Base-by-base conservation (phyloP, 2,113 vertebrate genomes). In the Amphiprion percula region DNA sequence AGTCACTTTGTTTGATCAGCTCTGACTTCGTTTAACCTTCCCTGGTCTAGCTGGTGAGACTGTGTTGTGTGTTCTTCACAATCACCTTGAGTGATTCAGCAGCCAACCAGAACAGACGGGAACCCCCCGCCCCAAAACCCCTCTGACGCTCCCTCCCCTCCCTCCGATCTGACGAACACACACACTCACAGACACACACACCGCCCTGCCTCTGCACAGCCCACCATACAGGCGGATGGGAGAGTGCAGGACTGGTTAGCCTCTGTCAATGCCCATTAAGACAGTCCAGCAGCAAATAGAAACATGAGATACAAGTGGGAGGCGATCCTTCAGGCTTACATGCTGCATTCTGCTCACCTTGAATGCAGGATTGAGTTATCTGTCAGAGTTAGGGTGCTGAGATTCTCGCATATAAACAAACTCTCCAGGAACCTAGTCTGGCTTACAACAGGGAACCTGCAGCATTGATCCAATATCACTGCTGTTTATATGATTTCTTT, bases 11-110 rank as follows among this genome's bases (percentile, higher is more conserved):
- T 85, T 88, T 90, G 88, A 92, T 93, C 82, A 78, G 83, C 80
- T 80, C 65, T 79, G 89, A 86, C 90, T 92, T 81, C 66, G 33
- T 85, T 89, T 88, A 91, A 90, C 88, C 91, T 89, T 84, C 77
- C 76, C 77, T 46, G 47, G 68, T 84, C 79, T 73, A 65, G 74
- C 14, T 24, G 28, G 66, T 44, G 46, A 78, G 74, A 58, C 50
- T 63, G 55, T 55, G 52, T 55, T 39, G 53, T 11, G 47, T 66
- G 85, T 79, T 82, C 61, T 75, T 78, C 68, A 80, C 78, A 89
- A 84, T 85, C 84, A 89, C 85, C 88, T 90, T 92, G 92, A 94
- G 89, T 93, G 91, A 93, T 93, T 93, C 86, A 84, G 83, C 86
- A 86, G 79, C 87, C 88, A 91, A 93, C 85, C 62, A 64, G 69